phyloP scores from a whole-genome alignment of 2,113 vertebrate species.

The Plecotus auritus region DNA sequence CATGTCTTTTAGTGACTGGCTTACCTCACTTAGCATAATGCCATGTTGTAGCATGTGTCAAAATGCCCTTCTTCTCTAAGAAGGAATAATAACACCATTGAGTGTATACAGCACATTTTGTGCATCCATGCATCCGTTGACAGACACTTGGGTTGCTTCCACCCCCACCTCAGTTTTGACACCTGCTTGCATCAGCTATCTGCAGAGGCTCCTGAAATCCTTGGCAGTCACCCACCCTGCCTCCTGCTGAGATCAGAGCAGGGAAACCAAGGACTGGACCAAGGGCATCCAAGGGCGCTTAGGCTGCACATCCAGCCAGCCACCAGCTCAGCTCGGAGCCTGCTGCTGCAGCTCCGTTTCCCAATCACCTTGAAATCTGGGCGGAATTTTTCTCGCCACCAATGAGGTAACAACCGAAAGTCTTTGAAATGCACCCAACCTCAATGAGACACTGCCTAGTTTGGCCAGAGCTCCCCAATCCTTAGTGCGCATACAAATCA shows the following conservation, averaged over 20 bases:
- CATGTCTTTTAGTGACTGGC: background rate
- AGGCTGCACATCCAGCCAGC: background rate
- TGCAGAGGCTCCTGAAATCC: background rate
- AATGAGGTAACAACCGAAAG: background rate
- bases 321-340: background rate
- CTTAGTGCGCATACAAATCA: background rate
- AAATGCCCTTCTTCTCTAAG: background rate
- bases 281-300: background rate
- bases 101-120: background rate
- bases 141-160: background rate
- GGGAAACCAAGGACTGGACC: background rate
- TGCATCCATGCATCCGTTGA: background rate
- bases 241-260: background rate
- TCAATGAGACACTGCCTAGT: background rate
- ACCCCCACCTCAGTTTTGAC: background rate
- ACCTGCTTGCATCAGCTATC: background rate
- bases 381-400: background rate
- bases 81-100: background rate
- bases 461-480: background rate
- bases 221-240: background rate
- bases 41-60: rapidly evolving
- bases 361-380: background rate
- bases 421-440: background rate
- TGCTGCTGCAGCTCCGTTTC: background rate
- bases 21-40: background rate